These are phyloP conservation scores for Ceratothoa steindachneri DNA, from an alignment of 2,888 invertebrate species.

Conservation along the genomic window DNA sequence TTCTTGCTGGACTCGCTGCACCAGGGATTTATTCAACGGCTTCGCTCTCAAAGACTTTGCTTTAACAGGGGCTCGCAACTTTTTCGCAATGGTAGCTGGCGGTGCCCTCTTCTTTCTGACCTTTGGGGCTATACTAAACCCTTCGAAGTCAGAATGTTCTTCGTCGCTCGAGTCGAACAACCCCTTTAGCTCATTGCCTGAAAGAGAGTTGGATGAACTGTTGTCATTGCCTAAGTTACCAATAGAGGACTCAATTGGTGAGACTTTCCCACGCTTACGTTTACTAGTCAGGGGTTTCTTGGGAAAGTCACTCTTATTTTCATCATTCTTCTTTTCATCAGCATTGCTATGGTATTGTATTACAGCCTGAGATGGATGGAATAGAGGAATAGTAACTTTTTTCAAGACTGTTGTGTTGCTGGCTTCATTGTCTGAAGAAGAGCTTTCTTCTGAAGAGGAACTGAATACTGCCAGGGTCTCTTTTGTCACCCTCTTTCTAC, in stretches of 20 bases:
- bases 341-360: no score
- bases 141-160: background rate
- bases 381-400: background rate
- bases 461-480: no score
- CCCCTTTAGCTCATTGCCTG: background rate
- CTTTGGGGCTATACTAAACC: background rate
- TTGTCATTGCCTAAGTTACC: background rate
- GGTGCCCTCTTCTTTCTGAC: no score
- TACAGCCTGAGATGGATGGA: no score
- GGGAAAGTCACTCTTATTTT: background rate
- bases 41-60: background rate
- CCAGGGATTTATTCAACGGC: background rate
- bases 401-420: no score
- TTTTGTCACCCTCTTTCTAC: no score
- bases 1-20: no score
- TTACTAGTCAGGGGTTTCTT: background rate
- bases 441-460: no score
- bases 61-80: no score
- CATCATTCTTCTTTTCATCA: background rate
- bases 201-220: background rate
- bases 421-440: no score
- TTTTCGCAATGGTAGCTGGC: background rate
- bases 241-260: background rate
- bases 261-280: background rate
- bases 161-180: background rate